Percentiles rank a stretch among this genome's conserved stretches.
These are phyloP conservation scores for Sipunculus nudus DNA, from an alignment of 2,888 invertebrate genomes.

Conservation along the genomic window DNA sequence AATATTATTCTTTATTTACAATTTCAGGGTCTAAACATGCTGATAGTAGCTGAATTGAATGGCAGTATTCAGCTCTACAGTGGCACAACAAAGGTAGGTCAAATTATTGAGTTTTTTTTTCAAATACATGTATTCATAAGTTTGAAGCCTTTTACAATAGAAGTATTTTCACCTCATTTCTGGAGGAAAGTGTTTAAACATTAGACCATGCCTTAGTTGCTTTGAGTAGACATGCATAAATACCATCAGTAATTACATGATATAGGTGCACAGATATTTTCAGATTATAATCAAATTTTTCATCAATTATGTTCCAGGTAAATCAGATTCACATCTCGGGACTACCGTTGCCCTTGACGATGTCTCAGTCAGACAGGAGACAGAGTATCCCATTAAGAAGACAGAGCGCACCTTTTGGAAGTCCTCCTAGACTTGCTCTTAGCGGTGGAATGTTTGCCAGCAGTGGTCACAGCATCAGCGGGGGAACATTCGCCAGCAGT, in stretches of 20 bases:
- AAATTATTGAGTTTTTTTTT: no score
- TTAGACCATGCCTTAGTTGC: no score
- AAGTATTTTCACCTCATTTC: no score
- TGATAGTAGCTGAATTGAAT: constrained; percentile 82
- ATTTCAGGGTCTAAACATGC: constrained; percentile 78
- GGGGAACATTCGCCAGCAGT: no score
- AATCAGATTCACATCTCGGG: constrained; percentile 77
- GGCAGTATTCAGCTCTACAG: constrained; percentile 85
- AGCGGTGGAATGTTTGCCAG: no score
- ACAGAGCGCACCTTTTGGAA: constrained; percentile 50
- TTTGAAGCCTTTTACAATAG: background rate
- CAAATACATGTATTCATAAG: background rate
- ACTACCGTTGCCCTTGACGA: constrained; percentile 56
- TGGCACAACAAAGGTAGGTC: constrained; percentile 78
- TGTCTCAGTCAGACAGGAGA: no score
- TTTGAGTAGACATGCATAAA: no score
- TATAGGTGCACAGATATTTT: no score
- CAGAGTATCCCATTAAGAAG: constrained; percentile 17
- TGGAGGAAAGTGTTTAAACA: no score
- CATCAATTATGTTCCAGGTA: constrained; percentile 47
- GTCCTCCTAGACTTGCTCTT: constrained; percentile 46
- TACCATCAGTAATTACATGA: no score
- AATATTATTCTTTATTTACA: no score
- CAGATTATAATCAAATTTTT: background rate
- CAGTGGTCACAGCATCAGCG: no score